phyloP scores from a whole-genome alignment of 2,797 vertebrate species.

The Tenualosa ilisha region DNA sequence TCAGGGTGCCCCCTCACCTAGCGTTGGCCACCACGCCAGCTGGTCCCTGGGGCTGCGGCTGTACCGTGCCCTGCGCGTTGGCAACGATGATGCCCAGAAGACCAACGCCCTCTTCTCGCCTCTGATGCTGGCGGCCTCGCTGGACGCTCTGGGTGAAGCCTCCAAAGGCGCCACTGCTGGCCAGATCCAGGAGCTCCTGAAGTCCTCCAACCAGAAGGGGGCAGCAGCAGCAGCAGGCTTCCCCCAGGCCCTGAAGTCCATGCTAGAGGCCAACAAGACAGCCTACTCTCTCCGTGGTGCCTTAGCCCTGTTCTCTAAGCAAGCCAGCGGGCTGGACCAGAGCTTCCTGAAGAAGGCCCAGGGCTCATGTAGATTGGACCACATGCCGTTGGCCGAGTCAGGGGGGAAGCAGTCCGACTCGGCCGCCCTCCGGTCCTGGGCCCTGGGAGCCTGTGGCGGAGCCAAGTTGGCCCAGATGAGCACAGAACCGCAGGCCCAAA shows the following conservation, averaged over 20 bases:
- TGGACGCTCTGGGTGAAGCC: constrained; percentile 54
- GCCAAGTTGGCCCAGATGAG: constrained; percentile 49
- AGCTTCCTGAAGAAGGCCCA: constrained; percentile 60
- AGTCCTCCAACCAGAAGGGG: constrained; percentile 32
- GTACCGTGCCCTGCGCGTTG: constrained; percentile 56
- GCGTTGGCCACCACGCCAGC: constrained; percentile 56
- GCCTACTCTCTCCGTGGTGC: constrained; percentile 59
- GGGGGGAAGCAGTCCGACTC: constrained; percentile 59
- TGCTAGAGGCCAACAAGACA: constrained; percentile 55
- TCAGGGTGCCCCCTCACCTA: constrained; percentile 36
- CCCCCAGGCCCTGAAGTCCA: constrained; percentile 50
- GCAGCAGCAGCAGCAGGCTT: not conserved
- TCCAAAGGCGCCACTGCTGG: constrained; percentile 60
- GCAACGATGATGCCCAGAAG: constrained; percentile 27
- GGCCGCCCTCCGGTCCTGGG: constrained; percentile 64
- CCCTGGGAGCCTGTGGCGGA: constrained; percentile 54
- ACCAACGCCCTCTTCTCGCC: constrained; percentile 67
- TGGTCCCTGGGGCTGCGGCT: constrained; percentile 69
- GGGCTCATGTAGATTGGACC: constrained; percentile 56
- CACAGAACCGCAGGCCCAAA: constrained; percentile 52
- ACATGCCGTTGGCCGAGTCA: constrained; percentile 54
- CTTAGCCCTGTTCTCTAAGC: constrained; percentile 65
- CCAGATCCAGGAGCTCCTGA: constrained; percentile 64
- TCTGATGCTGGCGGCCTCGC: constrained; percentile 62
- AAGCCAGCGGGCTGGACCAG: constrained; percentile 51